phyloP scores from a whole-genome alignment of 2,113 vertebrate species.

The Falco punctatus region DNA sequence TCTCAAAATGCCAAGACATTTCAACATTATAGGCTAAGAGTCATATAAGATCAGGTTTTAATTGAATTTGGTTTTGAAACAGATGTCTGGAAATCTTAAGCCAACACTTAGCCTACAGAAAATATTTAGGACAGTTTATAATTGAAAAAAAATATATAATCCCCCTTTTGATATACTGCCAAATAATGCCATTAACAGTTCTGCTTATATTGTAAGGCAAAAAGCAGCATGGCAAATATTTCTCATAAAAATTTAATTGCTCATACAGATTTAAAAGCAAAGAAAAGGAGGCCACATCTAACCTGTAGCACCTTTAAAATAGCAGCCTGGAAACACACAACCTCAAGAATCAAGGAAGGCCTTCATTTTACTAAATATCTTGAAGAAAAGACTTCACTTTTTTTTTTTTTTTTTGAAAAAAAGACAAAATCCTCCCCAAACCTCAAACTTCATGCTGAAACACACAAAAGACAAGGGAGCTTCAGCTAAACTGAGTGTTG shows the following conservation, averaged over 20 bases:
- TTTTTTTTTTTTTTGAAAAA: background rate
- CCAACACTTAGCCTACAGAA: background rate
- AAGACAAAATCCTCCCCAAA: background rate
- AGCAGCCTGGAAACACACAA: background rate
- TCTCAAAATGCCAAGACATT: conserved; percentile 30
- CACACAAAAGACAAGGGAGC: background rate
- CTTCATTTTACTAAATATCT: background rate
- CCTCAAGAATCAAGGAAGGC: background rate
- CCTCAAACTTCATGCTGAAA: background rate
- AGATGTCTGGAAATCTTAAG: background rate
- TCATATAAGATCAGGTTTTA: conserved; percentile 21
- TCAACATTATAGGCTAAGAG: conserved; percentile 13
- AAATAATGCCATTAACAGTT: background rate
- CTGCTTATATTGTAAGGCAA: background rate
- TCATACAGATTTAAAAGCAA: background rate
- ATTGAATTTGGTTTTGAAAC: conserved; percentile 14
- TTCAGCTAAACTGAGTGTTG: background rate
- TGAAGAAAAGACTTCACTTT: background rate
- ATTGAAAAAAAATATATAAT: background rate
- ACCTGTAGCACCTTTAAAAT: background rate
- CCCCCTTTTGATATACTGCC: background rate
- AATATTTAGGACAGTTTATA: background rate
- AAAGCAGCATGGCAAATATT: background rate
- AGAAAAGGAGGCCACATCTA: background rate
- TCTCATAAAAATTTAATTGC: background rate